Percentiles rank a stretch among this genome's conserved stretches.
Conservation (phyloP, 2,113 vertebrate genomes). For the Solea solea region DNA sequence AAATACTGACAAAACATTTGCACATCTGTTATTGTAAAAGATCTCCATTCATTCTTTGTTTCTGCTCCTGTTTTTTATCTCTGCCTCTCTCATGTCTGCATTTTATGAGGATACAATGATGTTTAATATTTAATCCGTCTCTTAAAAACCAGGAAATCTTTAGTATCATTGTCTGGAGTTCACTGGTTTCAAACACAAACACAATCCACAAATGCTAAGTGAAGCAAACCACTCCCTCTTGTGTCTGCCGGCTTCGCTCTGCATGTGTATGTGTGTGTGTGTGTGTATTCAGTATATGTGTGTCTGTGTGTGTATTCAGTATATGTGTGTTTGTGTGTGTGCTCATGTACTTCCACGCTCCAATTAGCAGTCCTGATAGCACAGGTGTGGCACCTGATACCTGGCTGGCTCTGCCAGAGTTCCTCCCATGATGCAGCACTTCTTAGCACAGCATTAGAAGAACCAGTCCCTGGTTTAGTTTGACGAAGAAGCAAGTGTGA, state of each 20-base stretch:
- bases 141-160: not conserved
- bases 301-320: slow-evolving; percentile 6
- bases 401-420: slow-evolving; percentile 19
- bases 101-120: slow-evolving; percentile 1
- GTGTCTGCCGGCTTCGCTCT: slow-evolving; percentile 16
- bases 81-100: not conserved
- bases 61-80: not conserved
- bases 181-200: slow-evolving; percentile 11
- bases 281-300: no score
- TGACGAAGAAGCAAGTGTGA: slow-evolving; percentile 52
- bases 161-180: not conserved
- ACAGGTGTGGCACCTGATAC: slow-evolving; percentile 66
- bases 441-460: slow-evolving; percentile 12
- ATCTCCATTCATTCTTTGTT: slow-evolving; percentile 2
- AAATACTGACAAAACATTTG: slow-evolving; percentile 3
- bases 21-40: slow-evolving; percentile 13
- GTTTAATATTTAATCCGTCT: slow-evolving; percentile 5
- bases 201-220: not conserved
- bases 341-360: slow-evolving; percentile 4
- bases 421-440: not conserved
- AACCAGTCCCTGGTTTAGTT: slow-evolving; percentile 14
- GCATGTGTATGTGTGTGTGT: not conserved
- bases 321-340: slow-evolving; percentile 7
- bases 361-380: slow-evolving; percentile 61
- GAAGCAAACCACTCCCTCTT: not conserved